Conservation (phyloP, 2,113 vertebrate species). For the Smithornis capensis region DNA sequence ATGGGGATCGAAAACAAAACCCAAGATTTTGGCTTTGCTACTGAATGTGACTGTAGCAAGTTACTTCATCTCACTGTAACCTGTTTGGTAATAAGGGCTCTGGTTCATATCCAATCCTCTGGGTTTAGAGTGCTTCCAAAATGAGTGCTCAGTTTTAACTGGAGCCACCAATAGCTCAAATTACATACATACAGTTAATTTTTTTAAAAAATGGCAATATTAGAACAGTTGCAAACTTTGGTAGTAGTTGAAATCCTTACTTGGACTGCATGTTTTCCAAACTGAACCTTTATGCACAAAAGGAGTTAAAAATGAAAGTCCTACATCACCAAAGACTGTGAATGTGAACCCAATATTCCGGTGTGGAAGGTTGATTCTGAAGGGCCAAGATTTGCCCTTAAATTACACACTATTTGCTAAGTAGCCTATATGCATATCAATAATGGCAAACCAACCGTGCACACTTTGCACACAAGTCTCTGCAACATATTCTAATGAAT, state of each 20-base stretch:
- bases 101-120: background rate
- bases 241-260: background rate
- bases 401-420: background rate
- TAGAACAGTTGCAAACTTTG: background rate
- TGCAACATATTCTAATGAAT: background rate
- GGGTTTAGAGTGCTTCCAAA: background rate
- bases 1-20: background rate
- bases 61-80: background rate
- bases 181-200: background rate
- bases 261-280: background rate
- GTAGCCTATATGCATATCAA: background rate
- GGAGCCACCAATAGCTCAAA: background rate
- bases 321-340: background rate
- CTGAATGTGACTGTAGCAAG: background rate
- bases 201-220: background rate
- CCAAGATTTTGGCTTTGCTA: background rate
- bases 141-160: background rate
- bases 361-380: background rate
- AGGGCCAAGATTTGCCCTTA: background rate
- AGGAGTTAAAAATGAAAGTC: background rate
- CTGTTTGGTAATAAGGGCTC: background rate
- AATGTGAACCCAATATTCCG: background rate
- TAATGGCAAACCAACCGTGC: background rate
- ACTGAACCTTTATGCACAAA: background rate
- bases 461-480: background rate